Percentiles rank a stretch among this genome's conserved stretches.
phyloP scores from a whole-genome alignment of 2,113 vertebrate species.

The Uria aalge region DNA sequence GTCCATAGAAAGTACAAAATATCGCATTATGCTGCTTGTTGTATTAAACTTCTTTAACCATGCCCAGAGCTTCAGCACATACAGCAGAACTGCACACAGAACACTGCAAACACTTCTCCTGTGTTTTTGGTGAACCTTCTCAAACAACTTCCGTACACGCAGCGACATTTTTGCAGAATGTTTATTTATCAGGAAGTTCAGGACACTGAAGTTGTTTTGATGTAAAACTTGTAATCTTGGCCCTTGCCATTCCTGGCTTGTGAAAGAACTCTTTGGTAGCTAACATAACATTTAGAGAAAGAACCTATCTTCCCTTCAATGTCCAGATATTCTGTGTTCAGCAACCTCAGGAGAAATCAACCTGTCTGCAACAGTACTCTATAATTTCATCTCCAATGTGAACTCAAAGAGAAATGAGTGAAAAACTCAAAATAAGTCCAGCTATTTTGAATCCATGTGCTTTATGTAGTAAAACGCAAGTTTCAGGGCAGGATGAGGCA shows the following conservation, averaged over 20 bases:
- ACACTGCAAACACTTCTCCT: neutral
- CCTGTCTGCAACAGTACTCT: neutral
- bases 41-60: neutral
- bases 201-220: neutral
- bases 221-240: neutral
- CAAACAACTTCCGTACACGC: neutral
- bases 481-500: neutral
- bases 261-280: neutral
- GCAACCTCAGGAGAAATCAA: neutral
- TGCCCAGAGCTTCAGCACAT: neutral
- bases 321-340: neutral
- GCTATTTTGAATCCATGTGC: neutral
- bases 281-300: neutral
- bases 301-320: neutral
- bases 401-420: neutral
- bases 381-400: neutral
- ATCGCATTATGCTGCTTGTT: neutral
- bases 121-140: neutral
- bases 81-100: neutral
- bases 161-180: neutral
- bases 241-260: neutral
- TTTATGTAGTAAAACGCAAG: neutral
- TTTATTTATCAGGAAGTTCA: neutral
- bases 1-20: neutral
- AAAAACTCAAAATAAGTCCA: neutral